These are phyloP conservation scores for Pachypanchax playfairii DNA, from an alignment of 2,113 vertebrate genomes.

Conservation along the genomic window DNA sequence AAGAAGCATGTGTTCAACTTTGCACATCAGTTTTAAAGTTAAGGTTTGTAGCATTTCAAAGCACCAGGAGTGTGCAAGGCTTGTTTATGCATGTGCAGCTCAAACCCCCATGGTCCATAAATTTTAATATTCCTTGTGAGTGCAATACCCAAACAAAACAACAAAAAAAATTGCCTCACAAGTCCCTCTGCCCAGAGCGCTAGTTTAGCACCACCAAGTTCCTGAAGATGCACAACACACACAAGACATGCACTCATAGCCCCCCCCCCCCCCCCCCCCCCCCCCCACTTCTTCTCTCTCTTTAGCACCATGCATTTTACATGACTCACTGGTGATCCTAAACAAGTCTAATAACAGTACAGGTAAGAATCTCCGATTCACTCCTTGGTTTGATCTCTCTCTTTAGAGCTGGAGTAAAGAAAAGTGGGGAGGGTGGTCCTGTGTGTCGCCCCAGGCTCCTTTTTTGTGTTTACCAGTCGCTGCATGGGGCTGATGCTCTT, in stretches of 20 bases:
- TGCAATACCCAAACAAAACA: slow-evolving; percentile 67
- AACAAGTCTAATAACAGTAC: slow-evolving; percentile 65
- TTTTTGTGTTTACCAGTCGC: slow-evolving; percentile 75
- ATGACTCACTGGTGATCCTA: slow-evolving; percentile 69
- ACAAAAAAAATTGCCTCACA: slow-evolving; percentile 67
- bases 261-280: too few species aligned
- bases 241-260: slow-evolving; percentile 36
- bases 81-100: slow-evolving; percentile 60
- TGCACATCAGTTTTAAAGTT: slow-evolving; percentile 59
- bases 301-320: slow-evolving; percentile 66
- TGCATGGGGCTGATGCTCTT: slow-evolving; percentile 74
- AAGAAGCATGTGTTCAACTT: slow-evolving; percentile 58
- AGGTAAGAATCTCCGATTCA: slow-evolving; percentile 26
- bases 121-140: slow-evolving; percentile 75
- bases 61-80: slow-evolving; percentile 24
- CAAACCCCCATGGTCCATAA: slow-evolving; percentile 62
- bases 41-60: slow-evolving; percentile 54
- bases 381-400: slow-evolving; percentile 65
- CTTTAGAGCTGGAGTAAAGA: slow-evolving; percentile 24
- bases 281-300: slow-evolving; percentile 22
- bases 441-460: slow-evolving; percentile 55
- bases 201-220: slow-evolving; percentile 56
- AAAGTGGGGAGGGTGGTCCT: slow-evolving; percentile 36
- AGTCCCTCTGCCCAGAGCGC: slow-evolving; percentile 58
- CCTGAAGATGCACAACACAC: slow-evolving; percentile 47